A percentile compares a stretch with the other conserved stretches of the same genome.
Conservation (phyloP, 2,888 invertebrate genomes). For the Volucella inanis region DNA sequence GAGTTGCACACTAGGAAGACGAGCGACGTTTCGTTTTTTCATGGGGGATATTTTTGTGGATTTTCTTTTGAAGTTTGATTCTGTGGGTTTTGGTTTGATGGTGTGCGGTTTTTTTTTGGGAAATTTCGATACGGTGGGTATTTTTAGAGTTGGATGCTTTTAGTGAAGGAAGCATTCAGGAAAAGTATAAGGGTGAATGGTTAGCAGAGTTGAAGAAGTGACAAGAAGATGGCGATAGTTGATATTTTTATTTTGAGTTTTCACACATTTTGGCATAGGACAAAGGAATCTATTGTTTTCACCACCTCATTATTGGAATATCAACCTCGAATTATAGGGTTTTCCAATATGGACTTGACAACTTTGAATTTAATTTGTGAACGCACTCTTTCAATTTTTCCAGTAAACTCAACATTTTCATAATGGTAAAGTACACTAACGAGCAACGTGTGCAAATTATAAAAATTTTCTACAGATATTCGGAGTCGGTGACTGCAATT, state of each 20-base stretch:
- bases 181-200: slow-evolving; percentile 14
- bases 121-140: slow-evolving; percentile 40
- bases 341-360: no score
- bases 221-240: slow-evolving; percentile 24
- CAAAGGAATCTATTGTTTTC: no score
- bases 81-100: slow-evolving; percentile 28
- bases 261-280: no score
- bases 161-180: slow-evolving; percentile 32
- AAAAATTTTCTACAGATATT: no score
- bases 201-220: not conserved
- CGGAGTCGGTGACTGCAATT: no score
- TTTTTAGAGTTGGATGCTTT: slow-evolving; percentile 42
- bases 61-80: slow-evolving; percentile 65
- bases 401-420: no score
- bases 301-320: no score
- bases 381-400: no score
- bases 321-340: no score
- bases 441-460: no score
- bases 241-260: not conserved
- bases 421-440: no score
- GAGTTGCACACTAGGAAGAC: slow-evolving; percentile 69
- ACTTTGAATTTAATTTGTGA: no score
- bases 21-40: slow-evolving; percentile 59
- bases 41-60: slow-evolving; percentile 53
- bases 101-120: slow-evolving; percentile 26